These are phyloP conservation scores for Takifugu rubripes DNA, from an alignment of 2,797 vertebrate species.

Conservation along the genomic window DNA sequence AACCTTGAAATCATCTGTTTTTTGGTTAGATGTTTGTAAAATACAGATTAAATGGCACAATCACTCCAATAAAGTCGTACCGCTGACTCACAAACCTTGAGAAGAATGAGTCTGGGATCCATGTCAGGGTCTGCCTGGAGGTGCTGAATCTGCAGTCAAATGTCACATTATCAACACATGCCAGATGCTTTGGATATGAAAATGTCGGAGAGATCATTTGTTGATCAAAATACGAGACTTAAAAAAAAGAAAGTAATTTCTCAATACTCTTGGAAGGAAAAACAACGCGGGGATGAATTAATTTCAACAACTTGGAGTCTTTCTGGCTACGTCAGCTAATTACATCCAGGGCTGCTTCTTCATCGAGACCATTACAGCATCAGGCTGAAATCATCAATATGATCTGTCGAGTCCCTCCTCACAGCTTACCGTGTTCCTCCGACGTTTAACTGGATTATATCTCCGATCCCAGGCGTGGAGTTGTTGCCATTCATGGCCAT, in stretches of 20 bases:
- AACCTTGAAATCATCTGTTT: no score
- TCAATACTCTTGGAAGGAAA: background rate
- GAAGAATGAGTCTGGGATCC: constrained; percentile 99
- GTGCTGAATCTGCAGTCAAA: constrained; percentile 87
- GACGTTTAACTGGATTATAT: constrained; percentile 96
- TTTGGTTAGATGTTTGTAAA: background rate
- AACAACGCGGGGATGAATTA: background rate
- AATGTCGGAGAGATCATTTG: background rate
- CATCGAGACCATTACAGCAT: constrained; percentile 6
- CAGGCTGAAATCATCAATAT: background rate
- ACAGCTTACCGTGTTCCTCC: constrained; percentile 87
- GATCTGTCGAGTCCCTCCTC: background rate
- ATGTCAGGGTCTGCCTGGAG: constrained; percentile 96
- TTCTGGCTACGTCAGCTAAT: constrained; percentile 7
- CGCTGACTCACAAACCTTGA: constrained; percentile 83
- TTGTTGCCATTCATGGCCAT: constrained; percentile 85
- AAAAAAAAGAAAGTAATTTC: no score
- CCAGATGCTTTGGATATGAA: background rate
- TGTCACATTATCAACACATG: constrained; percentile 7
- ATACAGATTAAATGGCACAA: no score
- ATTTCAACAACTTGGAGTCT: background rate
- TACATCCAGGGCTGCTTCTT: constrained; percentile 10
- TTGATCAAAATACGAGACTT: background rate
- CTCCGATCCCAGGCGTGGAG: constrained; percentile 80
- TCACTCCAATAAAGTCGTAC: no score